Evolutionary conservation across 2,113 vertebrate genomes (phyloP), one percentile per base, ranked within the genome.

Genomic region (Mastomys natalensis): DNA sequence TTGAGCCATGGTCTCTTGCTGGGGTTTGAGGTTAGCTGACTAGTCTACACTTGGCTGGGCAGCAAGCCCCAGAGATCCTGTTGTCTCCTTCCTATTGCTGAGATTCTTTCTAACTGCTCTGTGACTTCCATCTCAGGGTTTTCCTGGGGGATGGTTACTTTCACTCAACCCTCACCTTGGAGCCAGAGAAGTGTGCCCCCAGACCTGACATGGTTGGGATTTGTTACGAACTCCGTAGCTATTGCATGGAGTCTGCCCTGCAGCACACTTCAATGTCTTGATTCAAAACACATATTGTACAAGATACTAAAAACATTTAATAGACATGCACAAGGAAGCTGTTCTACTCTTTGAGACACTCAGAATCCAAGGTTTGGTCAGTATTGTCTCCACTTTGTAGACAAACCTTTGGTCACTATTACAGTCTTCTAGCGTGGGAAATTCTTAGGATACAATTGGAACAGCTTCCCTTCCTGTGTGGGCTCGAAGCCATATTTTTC

Each of bases 361-460:
- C 2, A 12, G 1, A 72, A 24, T 73, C 40, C 17, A 40, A 70
- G 51, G 15, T 2, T 19, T 70, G 53, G 73, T 37, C 58, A 80
- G 43, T 45, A 48, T 5, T 31, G 53, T 62, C 51, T 76, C 7
- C 34, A 45, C 43, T 77, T 62, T 8, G 58, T 37, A 64, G 45
- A 37, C 78, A 94, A 90, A 64, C 37, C 45, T 53, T 16, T 13
- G 43, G 68, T 43, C 43, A 31, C 22, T 29, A 21, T 62, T 53
- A 76, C n/a, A 12, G 31, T 73, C 29, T 85, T 70, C 89, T 95
- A 95, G 43, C 99, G 99, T 87, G 98, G 98, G 72, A 98, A 99
- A 98, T 99, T 99, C 98, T 99, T 99, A 80, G 99, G 99, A 97
- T 99, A 99, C 48, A 99, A 98, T 97, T 99, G 98, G 98, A 99